These are phyloP conservation scores for Oryzias javanicus DNA, from an alignment of 2,113 vertebrate genomes.

Conservation along the genomic window DNA sequence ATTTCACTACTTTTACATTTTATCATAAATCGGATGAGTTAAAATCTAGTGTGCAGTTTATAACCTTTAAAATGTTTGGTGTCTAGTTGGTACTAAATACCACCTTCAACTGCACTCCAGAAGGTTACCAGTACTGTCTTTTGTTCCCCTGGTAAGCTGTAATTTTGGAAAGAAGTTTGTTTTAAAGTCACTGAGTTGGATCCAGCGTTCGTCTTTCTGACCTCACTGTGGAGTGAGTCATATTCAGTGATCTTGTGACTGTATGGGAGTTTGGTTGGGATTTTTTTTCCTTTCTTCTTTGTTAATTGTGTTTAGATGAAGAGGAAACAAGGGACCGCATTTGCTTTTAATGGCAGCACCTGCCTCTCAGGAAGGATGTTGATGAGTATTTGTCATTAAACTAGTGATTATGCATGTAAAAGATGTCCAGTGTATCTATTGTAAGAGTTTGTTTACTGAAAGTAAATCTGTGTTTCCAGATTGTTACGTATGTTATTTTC, in stretches of 20 bases:
- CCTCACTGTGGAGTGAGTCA: not conserved
- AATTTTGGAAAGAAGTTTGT: too few relatives aligned
- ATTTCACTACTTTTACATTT: too few relatives aligned
- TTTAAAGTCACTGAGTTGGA: too few relatives aligned
- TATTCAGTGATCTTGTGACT: conserved; percentile 8
- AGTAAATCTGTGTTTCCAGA: not conserved
- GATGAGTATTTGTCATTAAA: conserved; percentile 51
- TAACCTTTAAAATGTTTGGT: too few relatives aligned
- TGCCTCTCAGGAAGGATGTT: conserved; percentile 57
- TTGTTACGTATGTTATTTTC: not conserved
- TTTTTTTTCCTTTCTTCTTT: conserved; percentile 45
- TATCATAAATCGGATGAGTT: too few relatives aligned
- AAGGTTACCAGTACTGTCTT: too few relatives aligned
- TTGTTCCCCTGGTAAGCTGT: too few relatives aligned
- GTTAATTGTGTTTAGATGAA: conserved; percentile 34
- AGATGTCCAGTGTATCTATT: not conserved
- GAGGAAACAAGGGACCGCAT: conserved; percentile 72
- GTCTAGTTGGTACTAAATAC: too few relatives aligned
- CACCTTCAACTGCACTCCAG: too few relatives aligned
- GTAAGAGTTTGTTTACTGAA: not conserved
- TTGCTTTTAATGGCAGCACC: conserved; percentile 59
- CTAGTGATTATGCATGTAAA: not conserved
- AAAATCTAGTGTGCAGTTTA: too few relatives aligned
- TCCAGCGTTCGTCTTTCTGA: too few relatives aligned
- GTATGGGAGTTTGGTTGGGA: not conserved